These are phyloP conservation scores for Pelusios castaneus DNA, from an alignment of 2,113 vertebrate species.

Conservation along the genomic window DNA sequence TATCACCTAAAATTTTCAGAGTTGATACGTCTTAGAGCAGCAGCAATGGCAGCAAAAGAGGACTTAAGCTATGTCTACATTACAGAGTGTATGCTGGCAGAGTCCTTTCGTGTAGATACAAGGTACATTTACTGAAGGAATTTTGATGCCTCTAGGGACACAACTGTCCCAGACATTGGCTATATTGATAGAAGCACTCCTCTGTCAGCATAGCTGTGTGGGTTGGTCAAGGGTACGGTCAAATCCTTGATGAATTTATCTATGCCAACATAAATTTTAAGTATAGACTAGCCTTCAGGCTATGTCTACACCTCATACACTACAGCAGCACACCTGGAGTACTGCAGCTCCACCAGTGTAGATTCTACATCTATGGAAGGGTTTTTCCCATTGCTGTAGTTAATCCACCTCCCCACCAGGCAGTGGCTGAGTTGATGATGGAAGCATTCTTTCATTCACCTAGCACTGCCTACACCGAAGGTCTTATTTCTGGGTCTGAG, in stretches of 20 bases:
- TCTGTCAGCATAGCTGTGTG: background rate
- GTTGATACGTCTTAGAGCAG: constrained; percentile 10
- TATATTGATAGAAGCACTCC: background rate
- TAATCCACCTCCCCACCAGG: background rate
- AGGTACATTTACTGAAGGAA: background rate
- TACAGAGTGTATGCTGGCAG: constrained; percentile 16
- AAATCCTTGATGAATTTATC: background rate
- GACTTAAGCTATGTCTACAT: background rate
- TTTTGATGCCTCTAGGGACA: background rate
- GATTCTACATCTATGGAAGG: background rate
- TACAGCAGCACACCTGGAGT: background rate
- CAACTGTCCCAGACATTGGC: background rate
- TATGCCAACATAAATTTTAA: background rate
- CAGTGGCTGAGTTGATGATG: background rate
- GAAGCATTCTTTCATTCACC: background rate
- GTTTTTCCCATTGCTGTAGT: background rate
- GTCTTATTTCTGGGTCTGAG: background rate
- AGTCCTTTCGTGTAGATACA: background rate
- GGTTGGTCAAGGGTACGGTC: background rate
- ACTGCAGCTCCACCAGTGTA: background rate
- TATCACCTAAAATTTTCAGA: background rate
- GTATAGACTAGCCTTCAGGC: background rate
- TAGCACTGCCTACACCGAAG: background rate
- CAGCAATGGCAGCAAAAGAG: background rate
- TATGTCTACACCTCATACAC: background rate